phyloP scores from a whole-genome alignment of 2,888 invertebrate species.

The Caenorhabditis macrosperma region DNA sequence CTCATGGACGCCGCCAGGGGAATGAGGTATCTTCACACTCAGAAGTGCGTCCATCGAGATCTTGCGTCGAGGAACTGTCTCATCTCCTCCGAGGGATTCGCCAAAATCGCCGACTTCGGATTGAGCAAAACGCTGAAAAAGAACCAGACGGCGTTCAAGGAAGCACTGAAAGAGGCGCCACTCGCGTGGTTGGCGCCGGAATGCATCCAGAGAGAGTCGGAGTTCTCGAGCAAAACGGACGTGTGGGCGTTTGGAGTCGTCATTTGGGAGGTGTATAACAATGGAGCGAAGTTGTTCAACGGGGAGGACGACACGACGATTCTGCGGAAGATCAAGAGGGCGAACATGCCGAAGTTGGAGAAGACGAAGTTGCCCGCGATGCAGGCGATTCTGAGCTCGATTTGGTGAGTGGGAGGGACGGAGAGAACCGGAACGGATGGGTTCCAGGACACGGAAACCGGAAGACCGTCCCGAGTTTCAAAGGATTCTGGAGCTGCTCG shows the following conservation, averaged over 20 bases:
- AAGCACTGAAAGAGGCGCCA: conserved; percentile 55
- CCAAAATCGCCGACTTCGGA: conserved; percentile 80
- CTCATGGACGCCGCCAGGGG: conserved; percentile 84
- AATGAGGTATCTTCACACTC: conserved; percentile 88
- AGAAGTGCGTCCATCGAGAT: conserved; percentile 90
- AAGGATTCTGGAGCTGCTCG: conserved; percentile 44
- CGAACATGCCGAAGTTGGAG: conserved; percentile 66
- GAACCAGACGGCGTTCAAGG: conserved; percentile 49
- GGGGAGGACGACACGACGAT: conserved; percentile 59
- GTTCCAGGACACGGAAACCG: conserved; percentile 32
- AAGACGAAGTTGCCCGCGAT: conserved; percentile 51
- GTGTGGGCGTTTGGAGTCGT: conserved; percentile 74
- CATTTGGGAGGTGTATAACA: conserved; percentile 66
- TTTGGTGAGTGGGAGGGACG: too few species aligned
- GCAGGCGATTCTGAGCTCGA: conserved; percentile 31
- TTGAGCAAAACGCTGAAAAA: conserved; percentile 60
- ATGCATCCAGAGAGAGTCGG: conserved; percentile 61
- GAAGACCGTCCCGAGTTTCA: conserved; percentile 53
- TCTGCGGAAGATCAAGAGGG: conserved; percentile 61
- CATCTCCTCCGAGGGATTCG: conserved; percentile 64
- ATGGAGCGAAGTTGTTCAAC: conserved; percentile 58
- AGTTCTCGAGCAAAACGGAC: conserved; percentile 68
- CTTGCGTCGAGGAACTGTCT: conserved; percentile 90
- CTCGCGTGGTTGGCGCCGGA: conserved; percentile 72
- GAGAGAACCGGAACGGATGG: too few species aligned